Base-by-base conservation (phyloP, 2,113 vertebrate species). In the Recurvirostra avosetta region DNA sequence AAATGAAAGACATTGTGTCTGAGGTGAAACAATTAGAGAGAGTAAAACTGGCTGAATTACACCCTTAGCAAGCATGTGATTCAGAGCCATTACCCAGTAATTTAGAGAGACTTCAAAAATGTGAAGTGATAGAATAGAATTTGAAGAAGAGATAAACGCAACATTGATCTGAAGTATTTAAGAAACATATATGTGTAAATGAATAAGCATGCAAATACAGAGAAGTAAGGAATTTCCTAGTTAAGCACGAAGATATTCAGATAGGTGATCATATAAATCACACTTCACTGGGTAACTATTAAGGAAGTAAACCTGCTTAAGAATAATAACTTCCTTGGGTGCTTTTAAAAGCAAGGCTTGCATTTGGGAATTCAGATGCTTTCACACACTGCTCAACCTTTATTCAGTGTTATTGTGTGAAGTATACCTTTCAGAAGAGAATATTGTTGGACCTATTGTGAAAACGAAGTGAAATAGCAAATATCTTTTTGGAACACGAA, bases 301-400 rank as follows among this genome's bases (percentile, higher is more conserved):
- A 80, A 83, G 75, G 90, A 82, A 82, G n/a, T 83, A 96, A 96
- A 95, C 63, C 66, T 87, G 66, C 29, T 92, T 66, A 94, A 92
- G 70, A 94, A 74, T 85, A 93, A 49, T 20, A 68, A 85, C 55
- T 73, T 94, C 17, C 62, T 88, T 45, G 78, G 36, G 25, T 91
- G 50, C 72, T 93, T 95, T 94, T 71, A 93, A 92, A 95, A 94
- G 43, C 62, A 47, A 12, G 8, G 47, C 20, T 89, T 95, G 34
- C 47, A 11, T 91, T 88, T 30, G 47, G 56, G 90, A 70, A 67
- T 65, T 91, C 71, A 68, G n/a, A 76, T 92, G 27, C 59, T 80
- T 96, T 96, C 79, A 86, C 63, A 65, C 3, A 5, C 70, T 79
- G 41, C 26, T 84, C 26, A 62, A 34, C 77, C 81, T 94, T 25